Evolutionary conservation across 2,888 invertebrate species (phyloP), one percentile per base, ranked within the genome.

Genomic region (Latrodectus elegans): DNA sequence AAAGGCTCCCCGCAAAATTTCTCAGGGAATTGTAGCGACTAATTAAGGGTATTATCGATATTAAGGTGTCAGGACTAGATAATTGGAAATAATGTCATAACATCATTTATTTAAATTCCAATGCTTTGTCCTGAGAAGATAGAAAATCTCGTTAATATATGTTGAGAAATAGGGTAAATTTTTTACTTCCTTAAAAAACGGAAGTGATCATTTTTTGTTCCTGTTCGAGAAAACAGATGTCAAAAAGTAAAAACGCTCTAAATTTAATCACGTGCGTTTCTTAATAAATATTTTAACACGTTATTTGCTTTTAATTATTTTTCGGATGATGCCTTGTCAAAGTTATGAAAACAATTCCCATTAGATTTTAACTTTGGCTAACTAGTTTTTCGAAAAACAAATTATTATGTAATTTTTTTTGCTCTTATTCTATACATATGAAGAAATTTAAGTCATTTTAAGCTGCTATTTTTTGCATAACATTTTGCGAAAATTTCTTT

Each of bases 11-110:
- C 67, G 49, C 71, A 82, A 60, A 77, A 80, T 72, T 71, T 84
- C 79, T 74, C 71, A 71, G 78, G 80, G 75, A 84, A 84, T 84
- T 88, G 88, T 84, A 82, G 75, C n/a, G 60, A 67, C 88, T 88
- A 88, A 88, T 88, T 88, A 88, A 76, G 68, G 75, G 84, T 80
- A 88, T 88, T 88, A 88, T 83, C 83, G 88, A 88, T 83, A 88
- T 88, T 88, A 88, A 76, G 64, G 80, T 88, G 88, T 88, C 88
- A 84, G 80, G 52, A 71, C 51, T 49, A 76, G 71, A 60, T 88
- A 88, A 88, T 88, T 88, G 88, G 83, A 84, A 88, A 88, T 84
- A 88, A 88, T 88, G 88, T 88, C 79, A 78, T 80, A 76, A 80
- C 88, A 88, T 88, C 88, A 88, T 84, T 88, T 88, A 84, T 84